Conservation (phyloP, 1,140 invertebrate genomes). For the Chironomus tepperi region DNA sequence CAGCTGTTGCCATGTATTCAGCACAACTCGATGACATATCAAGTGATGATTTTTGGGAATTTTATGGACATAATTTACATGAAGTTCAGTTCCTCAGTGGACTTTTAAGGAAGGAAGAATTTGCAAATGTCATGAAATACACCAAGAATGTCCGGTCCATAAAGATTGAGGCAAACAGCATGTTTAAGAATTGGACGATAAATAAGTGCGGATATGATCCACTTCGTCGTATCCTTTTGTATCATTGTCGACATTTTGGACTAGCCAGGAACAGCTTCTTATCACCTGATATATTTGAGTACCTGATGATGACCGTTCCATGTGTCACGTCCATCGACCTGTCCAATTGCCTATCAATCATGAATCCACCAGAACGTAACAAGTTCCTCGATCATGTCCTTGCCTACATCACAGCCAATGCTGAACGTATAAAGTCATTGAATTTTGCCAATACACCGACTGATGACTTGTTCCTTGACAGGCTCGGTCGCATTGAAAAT, state of each 20-base stretch:
- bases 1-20: not conserved
- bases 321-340: not conserved
- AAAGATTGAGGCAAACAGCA: not conserved
- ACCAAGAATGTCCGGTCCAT: not conserved
- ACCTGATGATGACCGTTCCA: not conserved
- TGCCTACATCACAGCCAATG: not conserved
- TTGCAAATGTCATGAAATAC: slow-evolving; percentile 5
- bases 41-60: not conserved
- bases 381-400: slow-evolving; percentile 1
- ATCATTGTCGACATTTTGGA: not conserved
- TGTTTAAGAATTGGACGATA: slow-evolving; percentile 4
- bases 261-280: not conserved
- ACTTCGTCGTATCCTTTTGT: not conserved
- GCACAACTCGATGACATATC: not conserved
- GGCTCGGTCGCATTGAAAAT: not conserved
- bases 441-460: slow-evolving; percentile 5
- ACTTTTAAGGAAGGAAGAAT: slow-evolving; percentile 11
- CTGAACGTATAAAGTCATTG: not conserved
- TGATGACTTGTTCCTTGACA: not conserved
- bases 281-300: not conserved
- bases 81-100: slow-evolving; percentile 12
- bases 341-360: not conserved
- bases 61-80: not conserved
- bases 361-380: not conserved
- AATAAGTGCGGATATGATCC: not conserved